Base-by-base conservation (phyloP, 1,140 invertebrate species). In the Drosophila carrolli region DNA sequence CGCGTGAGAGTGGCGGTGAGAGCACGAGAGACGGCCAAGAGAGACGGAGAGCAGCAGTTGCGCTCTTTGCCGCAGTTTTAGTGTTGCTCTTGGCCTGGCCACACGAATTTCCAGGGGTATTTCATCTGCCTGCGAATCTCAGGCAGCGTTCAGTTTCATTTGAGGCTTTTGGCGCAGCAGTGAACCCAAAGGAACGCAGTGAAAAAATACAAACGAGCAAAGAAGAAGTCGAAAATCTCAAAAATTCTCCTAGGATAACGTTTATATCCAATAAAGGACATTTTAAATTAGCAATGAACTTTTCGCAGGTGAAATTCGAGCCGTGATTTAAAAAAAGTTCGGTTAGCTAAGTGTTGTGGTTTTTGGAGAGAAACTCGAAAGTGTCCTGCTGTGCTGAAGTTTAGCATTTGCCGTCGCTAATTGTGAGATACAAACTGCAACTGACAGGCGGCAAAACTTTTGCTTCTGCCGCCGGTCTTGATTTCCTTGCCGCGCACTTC, bases 151-250 rank as follows among this genome's bases (percentile, higher is more conserved):
- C 82, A 91, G 90, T 91, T 91, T 90, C 90, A 81, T 90, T 77
- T 91, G 90, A 91, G 85, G 91, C 90, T 79, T 88, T 91, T 90
- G 82, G 74, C 82, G 66, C 81, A 91, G 75, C 85, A 90, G 90
- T 91, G 82, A 91, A 81, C 84, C 44, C 58, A 51, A 5, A 14
- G 38, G 27, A 43, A 66, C 57, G 83, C 82, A 65, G 44, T 73
- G 44, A 72, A 60, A 62, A 68, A 54, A 41, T 66, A 68, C 65
- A 61, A 66, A n/a, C 51, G 7, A 67, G 46, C 23, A 46, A 60
- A 48, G 13, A 32, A 68, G 32, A 56, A 57, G 60, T 27, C 60
- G 65, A 32, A 27, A 68, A 70, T 40, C 16, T 56, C 27, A 47
- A 37, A 23, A 27, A 16, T 35, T 19, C 37, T 9, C 10, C 2